Evolutionary conservation across 2,888 invertebrate genomes (phyloP), one percentile per base, ranked within the genome.

Genomic region (Macaria notata): DNA sequence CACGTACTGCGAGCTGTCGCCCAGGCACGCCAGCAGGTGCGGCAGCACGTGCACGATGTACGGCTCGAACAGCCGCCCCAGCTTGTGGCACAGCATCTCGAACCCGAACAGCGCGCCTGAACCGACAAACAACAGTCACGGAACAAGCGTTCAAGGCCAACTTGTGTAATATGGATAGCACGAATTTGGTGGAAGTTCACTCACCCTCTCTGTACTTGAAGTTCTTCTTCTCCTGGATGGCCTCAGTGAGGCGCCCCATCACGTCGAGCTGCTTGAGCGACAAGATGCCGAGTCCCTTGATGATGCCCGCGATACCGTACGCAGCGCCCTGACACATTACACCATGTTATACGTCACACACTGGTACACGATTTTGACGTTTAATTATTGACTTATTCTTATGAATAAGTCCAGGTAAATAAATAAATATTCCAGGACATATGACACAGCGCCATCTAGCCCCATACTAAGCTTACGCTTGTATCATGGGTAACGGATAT

Each of bases 1-100:
- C 56, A 99, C 99, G 87, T 98, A 97, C 84, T 98, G 97, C 79
- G 97, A 98, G 36, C 95, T 93, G 91, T 99, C 99, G 6, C 99
- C 99, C 86, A 99, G 98, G 85, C 98, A 98, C 64, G 98, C 93
- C 66, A 99, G 92, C 73, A 99, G 93, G 88, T 98, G 96, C 0
- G 99, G 99, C 64, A 99, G 92, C 47, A 99, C 97, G 83, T 99
- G 98, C 54, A 99, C 98, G 61, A 99, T 98, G 91, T 99, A 99
- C 0, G 99, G 99, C 88, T 99, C 99, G 91, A 99, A 99, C 57
- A 99, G 92, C 46, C 98, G 95, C 0, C 99, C 99, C 73, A 99
- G 93, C 94, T 97, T 97, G 71, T 95, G 95, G 85, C 98, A 98
- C 46, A 99, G 93, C 95, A 98, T 98, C 92, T 99, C 99, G 88